phyloP scores from a whole-genome alignment of 2,797 vertebrate species.

The Falco rusticolus region DNA sequence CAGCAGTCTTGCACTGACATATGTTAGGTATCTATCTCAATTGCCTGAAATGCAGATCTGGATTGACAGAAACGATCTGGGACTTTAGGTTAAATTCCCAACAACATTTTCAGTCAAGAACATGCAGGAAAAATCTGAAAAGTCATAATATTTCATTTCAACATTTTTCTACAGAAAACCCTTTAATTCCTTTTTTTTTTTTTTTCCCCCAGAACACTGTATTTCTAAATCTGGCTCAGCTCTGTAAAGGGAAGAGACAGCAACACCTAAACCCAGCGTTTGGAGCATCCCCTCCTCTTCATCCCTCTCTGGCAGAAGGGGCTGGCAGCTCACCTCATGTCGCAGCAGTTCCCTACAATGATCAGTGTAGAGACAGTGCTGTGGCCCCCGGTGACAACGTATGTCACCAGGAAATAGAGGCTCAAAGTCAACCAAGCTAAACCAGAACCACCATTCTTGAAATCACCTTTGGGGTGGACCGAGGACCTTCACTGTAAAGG shows the following conservation, averaged over 20 bases:
- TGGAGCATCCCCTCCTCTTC: background rate
- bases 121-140: background rate
- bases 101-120: background rate
- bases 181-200: background rate
- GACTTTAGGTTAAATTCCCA: background rate
- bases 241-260: background rate
- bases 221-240: background rate
- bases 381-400: background rate
- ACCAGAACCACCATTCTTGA: background rate
- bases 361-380: background rate
- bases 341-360: background rate
- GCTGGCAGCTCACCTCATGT: background rate
- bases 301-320: background rate
- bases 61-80: background rate
- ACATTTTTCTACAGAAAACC: background rate
- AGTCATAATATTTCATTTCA: background rate
- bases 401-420: background rate
- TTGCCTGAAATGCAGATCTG: background rate
- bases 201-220: rapidly evolving
- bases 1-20: background rate
- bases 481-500: background rate
- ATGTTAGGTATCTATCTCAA: background rate
- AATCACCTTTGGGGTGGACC: background rate
- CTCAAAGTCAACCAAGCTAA: background rate
- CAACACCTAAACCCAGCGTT: rapidly evolving